Conservation (phyloP, 2,888 invertebrate genomes). For the Gonocerus acuteangulatus region DNA sequence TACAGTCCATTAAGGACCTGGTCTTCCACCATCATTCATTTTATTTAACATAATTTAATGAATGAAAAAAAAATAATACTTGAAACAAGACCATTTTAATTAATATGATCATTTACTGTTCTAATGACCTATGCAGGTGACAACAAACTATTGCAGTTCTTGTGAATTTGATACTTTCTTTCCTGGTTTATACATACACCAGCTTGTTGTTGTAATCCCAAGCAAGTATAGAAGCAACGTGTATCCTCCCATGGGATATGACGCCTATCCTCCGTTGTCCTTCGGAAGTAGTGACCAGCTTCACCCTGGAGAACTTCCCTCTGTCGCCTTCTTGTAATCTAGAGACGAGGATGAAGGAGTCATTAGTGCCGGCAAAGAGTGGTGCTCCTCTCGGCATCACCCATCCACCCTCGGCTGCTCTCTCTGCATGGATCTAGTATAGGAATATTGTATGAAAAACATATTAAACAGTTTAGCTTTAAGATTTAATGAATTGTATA, state of each 20-base stretch:
- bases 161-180: no score
- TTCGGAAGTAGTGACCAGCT: conserved; percentile 67
- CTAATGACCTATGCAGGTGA: no score
- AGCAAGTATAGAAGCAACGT: conserved; percentile 70
- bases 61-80: no score
- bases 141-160: no score
- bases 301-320: conserved; percentile 81
- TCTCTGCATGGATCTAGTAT: conserved; percentile 74
- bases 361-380: conserved; percentile 73
- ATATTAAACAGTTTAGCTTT: background rate
- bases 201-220: conserved; percentile 79
- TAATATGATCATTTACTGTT: no score
- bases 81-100: no score
- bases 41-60: no score
- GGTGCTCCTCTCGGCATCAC: conserved; percentile 77
- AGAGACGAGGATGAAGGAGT: conserved; percentile 72
- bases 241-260: conserved; percentile 76
- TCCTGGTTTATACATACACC: no score
- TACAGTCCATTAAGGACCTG: no score
- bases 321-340: conserved; percentile 75
- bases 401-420: conserved; percentile 78
- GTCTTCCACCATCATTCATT: no score
- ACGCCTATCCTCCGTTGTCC: conserved; percentile 71
- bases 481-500: background rate
- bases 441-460: conserved; percentile 39